Conservation (phyloP, 92 coral and sea anemone species). For the Chrysogorgia sp. region DNA sequence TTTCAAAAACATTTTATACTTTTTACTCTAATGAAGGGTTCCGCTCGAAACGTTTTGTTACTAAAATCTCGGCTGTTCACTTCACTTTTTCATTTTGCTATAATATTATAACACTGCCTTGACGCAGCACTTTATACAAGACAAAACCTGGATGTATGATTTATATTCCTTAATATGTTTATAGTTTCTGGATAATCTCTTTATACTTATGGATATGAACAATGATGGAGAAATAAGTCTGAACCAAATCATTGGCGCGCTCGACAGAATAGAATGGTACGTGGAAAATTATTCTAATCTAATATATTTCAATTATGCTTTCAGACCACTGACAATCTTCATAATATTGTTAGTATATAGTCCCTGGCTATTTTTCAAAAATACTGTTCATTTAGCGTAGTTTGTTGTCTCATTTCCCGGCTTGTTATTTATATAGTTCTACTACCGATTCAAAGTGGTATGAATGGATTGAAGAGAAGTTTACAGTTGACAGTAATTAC, state of each 20-base stretch:
- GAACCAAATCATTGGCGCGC: slow-evolving; percentile 17
- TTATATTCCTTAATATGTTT: background rate
- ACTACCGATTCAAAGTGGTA: slow-evolving; percentile 40
- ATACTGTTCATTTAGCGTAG: background rate
- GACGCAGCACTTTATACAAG: background rate
- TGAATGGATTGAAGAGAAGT: slow-evolving; percentile 44
- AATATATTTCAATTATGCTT: no score
- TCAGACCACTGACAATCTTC: no score
- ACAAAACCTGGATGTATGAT: background rate
- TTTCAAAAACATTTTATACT: no score
- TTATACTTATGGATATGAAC: slow-evolving; percentile 25
- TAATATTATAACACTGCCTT: background rate
- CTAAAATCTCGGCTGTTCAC: no score
- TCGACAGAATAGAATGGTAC: slow-evolving; percentile 43
- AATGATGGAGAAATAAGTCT: slow-evolving; percentile 34
- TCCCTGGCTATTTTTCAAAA: no score
- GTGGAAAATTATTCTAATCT: background rate
- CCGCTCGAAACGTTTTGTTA: no score
- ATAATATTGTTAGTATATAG: no score
- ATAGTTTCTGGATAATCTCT: slow-evolving; percentile 28
- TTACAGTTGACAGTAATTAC: slow-evolving; percentile 29
- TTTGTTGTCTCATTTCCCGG: no score
- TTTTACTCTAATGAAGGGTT: no score
- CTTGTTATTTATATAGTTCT: background rate
- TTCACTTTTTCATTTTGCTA: no score